Base-by-base conservation (phyloP, 2,797 vertebrate genomes). In the Rhinella marina region DNA sequence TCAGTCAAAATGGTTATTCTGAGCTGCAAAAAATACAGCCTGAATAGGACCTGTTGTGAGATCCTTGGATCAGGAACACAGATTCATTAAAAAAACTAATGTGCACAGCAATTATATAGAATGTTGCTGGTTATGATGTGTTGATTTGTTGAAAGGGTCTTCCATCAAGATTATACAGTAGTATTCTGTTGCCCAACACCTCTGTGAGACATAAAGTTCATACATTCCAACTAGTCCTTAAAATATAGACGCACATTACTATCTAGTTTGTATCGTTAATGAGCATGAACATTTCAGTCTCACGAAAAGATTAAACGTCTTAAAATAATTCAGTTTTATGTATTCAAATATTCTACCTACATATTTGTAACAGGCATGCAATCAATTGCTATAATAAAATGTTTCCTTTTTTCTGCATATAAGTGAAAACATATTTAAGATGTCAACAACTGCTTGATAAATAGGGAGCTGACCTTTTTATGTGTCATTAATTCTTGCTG, bases 311-410 rank as follows among this genome's bases (percentile, higher is more conserved):
- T 54, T 54, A 77, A 77, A 25, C 50, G 25, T 77, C 54, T 50
- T 25, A 77, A 54, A 77, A 25, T 54, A 77, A 54, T 77, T 14
- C 5, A 14, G 54, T 80, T 80, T 80, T 32, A 80, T 59, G 78
- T 59, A 12, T 32, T 29, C 14, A 21, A 21, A 80, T 80, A 61
- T 59, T 80, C 27, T 29, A 13, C 23, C 27, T 80, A 25, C 23
- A 48, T 48, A 70, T 79, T 27, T 17, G 54, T 59, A 32, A 21
- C 25, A 29, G 27, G 0, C n/a, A 56, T 25, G 76, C 50, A 78
- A 16, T 78, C 50, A 79, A 25, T 59, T 80, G 56, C 78, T 80
- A 57, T 57, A 79, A 79, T 57, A 80, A 80, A 80, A 61, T 32
- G n/a, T 54, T 77, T 79, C 50, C 13, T 80, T 61, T 57, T 21